A percentile compares a stretch with the other conserved stretches of the same genome.
These are phyloP conservation scores for Trachemys scripta DNA, from an alignment of 2,113 vertebrate genomes.

Conservation along the genomic window DNA sequence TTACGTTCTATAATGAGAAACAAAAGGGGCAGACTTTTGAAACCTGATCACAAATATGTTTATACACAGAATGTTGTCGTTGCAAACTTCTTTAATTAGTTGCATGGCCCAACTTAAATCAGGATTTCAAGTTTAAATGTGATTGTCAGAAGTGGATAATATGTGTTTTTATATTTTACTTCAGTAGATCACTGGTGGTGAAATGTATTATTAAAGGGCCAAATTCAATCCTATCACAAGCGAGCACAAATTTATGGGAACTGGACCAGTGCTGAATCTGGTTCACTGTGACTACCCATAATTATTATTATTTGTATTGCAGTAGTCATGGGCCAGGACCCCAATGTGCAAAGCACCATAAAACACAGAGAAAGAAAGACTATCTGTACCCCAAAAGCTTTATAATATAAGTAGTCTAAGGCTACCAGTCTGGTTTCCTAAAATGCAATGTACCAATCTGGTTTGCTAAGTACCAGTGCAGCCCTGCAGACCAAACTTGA, in stretches of 20 bases:
- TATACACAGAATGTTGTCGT: background rate
- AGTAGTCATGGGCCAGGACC: background rate
- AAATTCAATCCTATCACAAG: background rate
- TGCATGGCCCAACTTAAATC: background rate
- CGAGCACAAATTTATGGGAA: background rate
- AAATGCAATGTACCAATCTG: background rate
- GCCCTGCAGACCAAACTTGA: background rate
- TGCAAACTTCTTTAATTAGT: background rate
- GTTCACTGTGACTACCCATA: background rate
- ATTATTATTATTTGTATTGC: conserved; percentile 12
- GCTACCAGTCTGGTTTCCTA: background rate
- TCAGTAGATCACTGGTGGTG: background rate
- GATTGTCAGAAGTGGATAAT: background rate
- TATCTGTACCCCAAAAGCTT: background rate
- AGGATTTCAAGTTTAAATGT: background rate
- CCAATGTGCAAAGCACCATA: background rate
- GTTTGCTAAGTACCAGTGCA: background rate
- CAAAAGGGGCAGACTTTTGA: background rate
- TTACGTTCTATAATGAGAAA: background rate
- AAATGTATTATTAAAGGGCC: conserved; percentile 18
- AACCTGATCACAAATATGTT: background rate
- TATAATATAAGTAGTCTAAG: background rate
- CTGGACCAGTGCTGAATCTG: background rate
- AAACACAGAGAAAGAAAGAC: background rate
- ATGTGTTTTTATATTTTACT: background rate